A percentile compares a stretch with the other conserved stretches of the same genome.
phyloP scores from a whole-genome alignment of 1,140 invertebrate species.

The Chionoecetes opilio region DNA sequence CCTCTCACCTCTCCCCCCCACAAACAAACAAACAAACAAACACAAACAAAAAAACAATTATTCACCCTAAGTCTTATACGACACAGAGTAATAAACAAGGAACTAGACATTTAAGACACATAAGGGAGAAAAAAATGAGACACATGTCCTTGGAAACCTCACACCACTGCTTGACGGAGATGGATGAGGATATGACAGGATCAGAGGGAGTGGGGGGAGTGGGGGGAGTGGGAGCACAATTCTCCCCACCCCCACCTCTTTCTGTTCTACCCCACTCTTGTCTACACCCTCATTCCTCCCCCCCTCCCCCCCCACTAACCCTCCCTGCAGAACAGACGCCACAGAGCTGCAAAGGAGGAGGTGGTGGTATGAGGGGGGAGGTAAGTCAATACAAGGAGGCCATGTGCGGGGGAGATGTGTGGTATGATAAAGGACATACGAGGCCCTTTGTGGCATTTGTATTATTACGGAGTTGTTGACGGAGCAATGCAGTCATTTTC shows the following conservation, averaged over 20 bases:
- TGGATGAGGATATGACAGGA: neutral
- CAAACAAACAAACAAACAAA: neutral
- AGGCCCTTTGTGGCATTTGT: neutral
- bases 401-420: neutral
- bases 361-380: neutral
- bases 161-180: neutral
- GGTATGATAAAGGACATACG: neutral
- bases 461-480: neutral
- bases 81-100: neutral
- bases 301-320: too few species aligned
- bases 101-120: neutral
- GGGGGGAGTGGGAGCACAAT: neutral
- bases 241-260: neutral
- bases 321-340: too few species aligned
- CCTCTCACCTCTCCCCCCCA: neutral
- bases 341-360: neutral
- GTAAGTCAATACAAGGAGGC: too few species aligned
- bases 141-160: neutral
- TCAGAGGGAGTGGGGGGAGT: neutral
- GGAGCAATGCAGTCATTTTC: too few species aligned
- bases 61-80: neutral
- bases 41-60: neutral
- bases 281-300: too few species aligned
- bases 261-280: too few species aligned
- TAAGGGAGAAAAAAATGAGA: neutral